Conservation (phyloP, 2,113 vertebrate species). For the Vulpes lagopus region DNA sequence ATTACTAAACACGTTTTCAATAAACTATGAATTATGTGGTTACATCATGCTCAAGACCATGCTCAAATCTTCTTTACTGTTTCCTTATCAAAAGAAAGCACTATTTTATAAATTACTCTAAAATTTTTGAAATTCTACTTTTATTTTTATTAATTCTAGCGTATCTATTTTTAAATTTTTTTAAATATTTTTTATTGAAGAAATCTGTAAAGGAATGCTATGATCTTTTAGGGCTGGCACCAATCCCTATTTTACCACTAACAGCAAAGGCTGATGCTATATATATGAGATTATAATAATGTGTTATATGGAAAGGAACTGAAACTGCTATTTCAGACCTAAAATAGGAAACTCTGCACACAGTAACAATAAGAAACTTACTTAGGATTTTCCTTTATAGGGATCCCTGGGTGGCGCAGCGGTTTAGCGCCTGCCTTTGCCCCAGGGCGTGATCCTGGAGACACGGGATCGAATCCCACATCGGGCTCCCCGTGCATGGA, state of each 20-base stretch:
- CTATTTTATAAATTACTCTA: neutral
- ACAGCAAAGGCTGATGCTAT: neutral
- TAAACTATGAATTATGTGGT: neutral
- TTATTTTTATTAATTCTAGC: neutral
- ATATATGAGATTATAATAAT: neutral
- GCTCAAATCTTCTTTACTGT: neutral
- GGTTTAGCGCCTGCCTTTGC: no score
- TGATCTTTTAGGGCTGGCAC: neutral
- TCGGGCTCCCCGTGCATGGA: no score
- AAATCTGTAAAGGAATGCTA: neutral
- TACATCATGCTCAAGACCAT: neutral
- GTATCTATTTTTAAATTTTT: neutral
- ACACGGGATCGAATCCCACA: no score
- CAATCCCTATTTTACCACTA: neutral
- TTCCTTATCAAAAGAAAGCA: constrained; percentile 23
- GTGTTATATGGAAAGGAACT: neutral
- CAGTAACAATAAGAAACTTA: neutral
- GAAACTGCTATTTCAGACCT: neutral
- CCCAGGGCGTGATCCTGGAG: no score
- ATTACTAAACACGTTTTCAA: neutral
- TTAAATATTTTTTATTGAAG: neutral
- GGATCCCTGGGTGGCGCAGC: no score
- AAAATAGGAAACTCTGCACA: neutral
- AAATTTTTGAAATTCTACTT: constrained; percentile 29
- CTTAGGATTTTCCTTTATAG: neutral